A percentile compares a stretch with the other conserved stretches of the same genome.
phyloP scores from a whole-genome alignment of 2,113 vertebrate genomes.

The Ochotona princeps region DNA sequence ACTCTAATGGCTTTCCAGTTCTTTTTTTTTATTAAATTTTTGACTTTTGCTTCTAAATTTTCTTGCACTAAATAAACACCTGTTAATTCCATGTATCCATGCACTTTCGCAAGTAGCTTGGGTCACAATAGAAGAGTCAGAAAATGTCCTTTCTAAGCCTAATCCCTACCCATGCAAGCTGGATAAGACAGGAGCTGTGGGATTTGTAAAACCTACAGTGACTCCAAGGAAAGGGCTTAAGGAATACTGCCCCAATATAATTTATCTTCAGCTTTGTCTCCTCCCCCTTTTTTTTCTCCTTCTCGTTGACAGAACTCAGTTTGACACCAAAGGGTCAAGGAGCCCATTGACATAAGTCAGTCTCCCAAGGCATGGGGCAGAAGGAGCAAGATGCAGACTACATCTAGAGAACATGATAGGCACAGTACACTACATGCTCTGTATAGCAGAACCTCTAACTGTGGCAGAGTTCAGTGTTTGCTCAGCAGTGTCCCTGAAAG shows the following conservation, averaged over 20 bases:
- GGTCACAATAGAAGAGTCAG: not conserved
- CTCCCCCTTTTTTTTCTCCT: not conserved
- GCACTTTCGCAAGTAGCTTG: not conserved
- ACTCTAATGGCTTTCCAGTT: too few species aligned
- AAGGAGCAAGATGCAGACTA: not conserved
- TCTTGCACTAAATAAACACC: too few species aligned
- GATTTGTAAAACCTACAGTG: not conserved
- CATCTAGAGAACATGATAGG: not conserved
- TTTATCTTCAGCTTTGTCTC: not conserved
- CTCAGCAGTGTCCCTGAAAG: not conserved
- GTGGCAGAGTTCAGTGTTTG: not conserved
- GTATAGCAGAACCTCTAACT: not conserved
- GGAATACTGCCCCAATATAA: not conserved
- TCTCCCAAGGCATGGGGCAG: not conserved
- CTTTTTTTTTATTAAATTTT: not conserved
- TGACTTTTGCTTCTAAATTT: not conserved
- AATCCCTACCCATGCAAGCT: not conserved
- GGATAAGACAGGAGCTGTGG: not conserved
- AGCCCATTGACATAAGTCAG: not conserved
- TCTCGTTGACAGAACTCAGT: not conserved
- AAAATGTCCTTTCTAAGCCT: not conserved
- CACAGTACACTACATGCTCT: not conserved
- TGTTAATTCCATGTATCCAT: not conserved
- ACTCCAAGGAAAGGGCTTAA: not conserved
- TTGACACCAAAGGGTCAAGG: not conserved